Evolutionary conservation across 1,140 invertebrate genomes (phyloP).

Genomic region (Drosophila lacertosa): DNA sequence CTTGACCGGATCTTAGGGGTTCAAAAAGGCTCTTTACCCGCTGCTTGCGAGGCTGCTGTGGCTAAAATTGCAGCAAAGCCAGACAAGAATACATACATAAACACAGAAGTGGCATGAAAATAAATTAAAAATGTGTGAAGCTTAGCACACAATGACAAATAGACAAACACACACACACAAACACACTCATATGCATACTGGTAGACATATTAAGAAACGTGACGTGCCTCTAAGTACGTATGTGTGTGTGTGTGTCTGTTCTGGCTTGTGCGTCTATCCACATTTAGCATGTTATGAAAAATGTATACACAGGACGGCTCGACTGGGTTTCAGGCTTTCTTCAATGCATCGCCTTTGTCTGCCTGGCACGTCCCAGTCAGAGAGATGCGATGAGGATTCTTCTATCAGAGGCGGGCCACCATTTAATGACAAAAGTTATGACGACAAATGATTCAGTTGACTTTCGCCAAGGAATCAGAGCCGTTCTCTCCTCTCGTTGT

Average conservation of each 20-base stretch:
- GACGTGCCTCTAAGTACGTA: constrained; percentile 55
- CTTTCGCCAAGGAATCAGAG: constrained; percentile 77
- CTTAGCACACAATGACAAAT: constrained; percentile 39
- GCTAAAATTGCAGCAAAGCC: constrained; percentile 45
- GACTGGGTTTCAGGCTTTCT: constrained; percentile 17
- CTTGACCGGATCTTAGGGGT: constrained; percentile 59
- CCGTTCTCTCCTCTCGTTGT: too few species aligned
- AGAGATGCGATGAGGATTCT: background rate
- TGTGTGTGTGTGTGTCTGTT: background rate
- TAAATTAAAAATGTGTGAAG: constrained; percentile 79
- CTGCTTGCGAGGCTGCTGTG: constrained; percentile 63
- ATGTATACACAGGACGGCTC: constrained; percentile 57
- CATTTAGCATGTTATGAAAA: constrained; percentile 80
- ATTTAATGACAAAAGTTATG: constrained; percentile 79
- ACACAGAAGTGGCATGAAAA: constrained; percentile 55
- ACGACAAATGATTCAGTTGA: constrained; percentile 79
- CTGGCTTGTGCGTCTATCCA: constrained; percentile 21
- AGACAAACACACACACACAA: constrained; percentile 36
- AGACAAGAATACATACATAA: constrained; percentile 21
- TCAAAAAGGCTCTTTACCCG: constrained; percentile 69
- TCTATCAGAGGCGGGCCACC: constrained; percentile 24
- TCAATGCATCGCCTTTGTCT: constrained; percentile 55
- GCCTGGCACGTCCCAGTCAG: constrained; percentile 49
- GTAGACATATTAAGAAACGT: constrained; percentile 78
- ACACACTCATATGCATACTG: constrained; percentile 8